Evolutionary conservation across 2,888 invertebrate genomes (phyloP), one percentile per base, ranked within the genome.

Genomic region (Stegana nigrithorax): DNA sequence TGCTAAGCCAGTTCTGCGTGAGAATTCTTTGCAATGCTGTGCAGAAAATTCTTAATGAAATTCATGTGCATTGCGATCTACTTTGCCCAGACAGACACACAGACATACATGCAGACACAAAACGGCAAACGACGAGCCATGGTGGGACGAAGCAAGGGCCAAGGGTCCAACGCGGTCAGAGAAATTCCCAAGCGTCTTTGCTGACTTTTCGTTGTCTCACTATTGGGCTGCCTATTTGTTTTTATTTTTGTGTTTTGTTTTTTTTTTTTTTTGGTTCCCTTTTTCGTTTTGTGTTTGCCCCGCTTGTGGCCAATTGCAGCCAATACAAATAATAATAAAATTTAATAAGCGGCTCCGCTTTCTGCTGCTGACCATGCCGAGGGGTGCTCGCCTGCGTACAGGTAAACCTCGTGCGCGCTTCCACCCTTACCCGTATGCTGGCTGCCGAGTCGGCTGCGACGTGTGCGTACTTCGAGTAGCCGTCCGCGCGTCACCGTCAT

Each of bases 1-100:
- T 45, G 58, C 63, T 82, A 80, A 73, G 80, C 83, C 73, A 80
- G 71, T 80, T 83, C 81, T 80, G 82, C 82, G 82, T 82, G 81
- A 79, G 82, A 83, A 82, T 78, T 81, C 73, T 73, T n/a, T n/a
- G 66, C 7, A 39, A 39, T 14, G 39, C 39, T n/a, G 6, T 56
- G 27, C 60, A 45, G 10, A 45, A 45, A 19, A 45, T 1, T 19
- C 17, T 19, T 1, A 45, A 45, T 45, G 21, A 45, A 45, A 45
- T 17, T 45, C 25, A 36, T 36, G 36, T 3, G 10, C n/a, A n/a
- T 4, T 36, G 10, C 10, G 4, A n/a, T 32, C n/a, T 32, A 2
- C 32, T 32, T 32, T 36, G 10, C 2, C n/a, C 32, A 32, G 8
- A 32, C n/a, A n/a, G n/a, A n/a, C n/a, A n/a, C n/a, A n/a, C n/a